Conservation (phyloP, 2,888 invertebrate genomes). For the Noctua pronuba region DNA sequence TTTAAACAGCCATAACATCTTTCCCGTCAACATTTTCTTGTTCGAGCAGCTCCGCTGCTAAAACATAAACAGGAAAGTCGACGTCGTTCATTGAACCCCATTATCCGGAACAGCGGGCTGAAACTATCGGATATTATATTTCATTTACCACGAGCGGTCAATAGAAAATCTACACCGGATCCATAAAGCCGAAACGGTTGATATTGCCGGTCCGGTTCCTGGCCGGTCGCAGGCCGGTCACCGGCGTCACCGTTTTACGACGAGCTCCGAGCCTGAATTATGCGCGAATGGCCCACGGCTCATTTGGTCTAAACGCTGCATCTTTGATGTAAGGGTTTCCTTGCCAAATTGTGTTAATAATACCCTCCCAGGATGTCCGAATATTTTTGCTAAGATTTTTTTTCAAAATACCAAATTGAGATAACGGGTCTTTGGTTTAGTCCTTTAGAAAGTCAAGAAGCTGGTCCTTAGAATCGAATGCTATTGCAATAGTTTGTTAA, state of each 20-base stretch:
- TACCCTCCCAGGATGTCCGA: constrained; percentile 56
- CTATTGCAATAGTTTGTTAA: background rate
- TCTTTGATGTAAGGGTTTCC: constrained; percentile 82
- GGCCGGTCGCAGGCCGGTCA: constrained; percentile 29
- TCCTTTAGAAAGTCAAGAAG: constrained; percentile 4
- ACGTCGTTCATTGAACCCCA: constrained; percentile 34
- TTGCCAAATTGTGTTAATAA: constrained; percentile 80
- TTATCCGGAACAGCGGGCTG: constrained; percentile 20
- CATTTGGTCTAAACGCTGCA: constrained; percentile 85
- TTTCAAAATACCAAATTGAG: constrained; percentile 31
- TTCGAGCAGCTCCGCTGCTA: background rate
- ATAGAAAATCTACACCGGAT: constrained; percentile 67
- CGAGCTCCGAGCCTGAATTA: constrained; percentile 79
- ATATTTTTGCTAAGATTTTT: constrained; percentile 38
- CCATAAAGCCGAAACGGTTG: constrained; percentile 77
- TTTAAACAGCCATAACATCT: background rate
- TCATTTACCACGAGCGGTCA: constrained; percentile 47
- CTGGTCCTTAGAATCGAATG: background rate
- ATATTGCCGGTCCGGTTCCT: constrained; percentile 72
- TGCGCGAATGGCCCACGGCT: constrained; percentile 86
- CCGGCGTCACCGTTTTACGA: constrained; percentile 46
- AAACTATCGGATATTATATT: constrained; percentile 47
- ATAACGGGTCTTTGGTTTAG: constrained; percentile 7
- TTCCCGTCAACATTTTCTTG: constrained; percentile 1
- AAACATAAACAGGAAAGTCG: constrained; percentile 2